Evolutionary conservation across 2,113 vertebrate genomes (phyloP).

Genomic region (Serilophus lunatus): DNA sequence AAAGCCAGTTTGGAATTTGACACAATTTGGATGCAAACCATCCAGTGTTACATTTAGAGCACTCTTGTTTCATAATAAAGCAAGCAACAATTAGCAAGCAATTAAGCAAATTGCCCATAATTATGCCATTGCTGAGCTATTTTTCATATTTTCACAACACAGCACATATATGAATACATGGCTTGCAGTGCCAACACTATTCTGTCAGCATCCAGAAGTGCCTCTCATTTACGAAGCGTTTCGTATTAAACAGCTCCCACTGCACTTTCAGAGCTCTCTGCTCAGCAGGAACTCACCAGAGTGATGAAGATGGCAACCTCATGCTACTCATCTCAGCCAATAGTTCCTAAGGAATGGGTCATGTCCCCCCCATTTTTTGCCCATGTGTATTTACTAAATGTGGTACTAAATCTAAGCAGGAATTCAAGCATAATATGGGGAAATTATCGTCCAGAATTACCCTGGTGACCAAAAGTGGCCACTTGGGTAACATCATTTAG

Average conservation of each 20-base stretch:
- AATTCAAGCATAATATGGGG: constrained; percentile 24
- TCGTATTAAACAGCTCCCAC: constrained; percentile 62
- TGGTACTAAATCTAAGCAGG: constrained; percentile 28
- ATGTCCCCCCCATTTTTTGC: background rate
- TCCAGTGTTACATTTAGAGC: constrained; percentile 59
- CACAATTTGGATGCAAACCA: constrained; percentile 61
- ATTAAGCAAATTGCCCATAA: constrained; percentile 75
- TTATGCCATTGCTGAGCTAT: constrained; percentile 72
- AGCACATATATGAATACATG: constrained; percentile 61
- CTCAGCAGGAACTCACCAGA: constrained; percentile 72
- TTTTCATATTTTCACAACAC: constrained; percentile 70
- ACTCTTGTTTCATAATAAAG: constrained; percentile 69
- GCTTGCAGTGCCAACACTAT: constrained; percentile 63
- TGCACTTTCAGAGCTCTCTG: constrained; percentile 50
- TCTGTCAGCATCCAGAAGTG: constrained; percentile 70
- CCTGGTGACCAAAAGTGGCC: constrained; percentile 40
- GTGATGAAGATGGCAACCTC: constrained; percentile 75
- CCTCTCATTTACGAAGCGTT: constrained; percentile 59
- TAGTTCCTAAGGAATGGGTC: constrained; percentile 44
- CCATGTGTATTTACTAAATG: constrained; percentile 32
- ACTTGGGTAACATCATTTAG: constrained; percentile 54
- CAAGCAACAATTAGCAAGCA: constrained; percentile 70
- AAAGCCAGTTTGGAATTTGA: constrained; percentile 43
- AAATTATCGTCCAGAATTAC: constrained; percentile 59
- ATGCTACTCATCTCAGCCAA: constrained; percentile 70